These are phyloP conservation scores for Drosophila sp. DNA, from an alignment of 1,140 invertebrate genomes.

Conservation along the genomic window DNA sequence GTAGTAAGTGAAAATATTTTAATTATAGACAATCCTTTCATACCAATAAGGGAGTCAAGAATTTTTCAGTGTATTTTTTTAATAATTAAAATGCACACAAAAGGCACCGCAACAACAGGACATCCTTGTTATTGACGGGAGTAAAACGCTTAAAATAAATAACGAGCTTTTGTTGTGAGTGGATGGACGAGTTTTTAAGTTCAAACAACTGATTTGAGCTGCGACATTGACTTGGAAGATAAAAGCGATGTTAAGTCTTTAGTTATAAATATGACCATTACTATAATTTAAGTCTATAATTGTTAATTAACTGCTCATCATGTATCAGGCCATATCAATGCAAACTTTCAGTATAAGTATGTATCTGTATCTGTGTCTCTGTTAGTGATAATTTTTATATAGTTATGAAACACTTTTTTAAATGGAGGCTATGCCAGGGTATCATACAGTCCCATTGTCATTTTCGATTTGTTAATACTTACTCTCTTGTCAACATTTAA, in stretches of 20 bases:
- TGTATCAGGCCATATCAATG: too few species aligned
- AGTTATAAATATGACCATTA: neutral
- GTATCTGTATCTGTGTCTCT: too few species aligned
- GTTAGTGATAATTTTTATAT: too few species aligned
- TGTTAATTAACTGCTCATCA: conserved; percentile 23
- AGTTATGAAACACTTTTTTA: too few species aligned
- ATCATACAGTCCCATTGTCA: neutral
- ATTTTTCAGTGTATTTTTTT: conserved; percentile 1
- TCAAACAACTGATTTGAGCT: conserved; percentile 18
- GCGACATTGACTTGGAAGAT: conserved; percentile 19
- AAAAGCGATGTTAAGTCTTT: conserved; percentile 20
- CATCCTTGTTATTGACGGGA: conserved; percentile 2
- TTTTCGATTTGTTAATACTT: neutral
- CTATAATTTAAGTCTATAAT: too few species aligned
- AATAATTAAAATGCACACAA: conserved; percentile 32
- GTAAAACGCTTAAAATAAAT: neutral
- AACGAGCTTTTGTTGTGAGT: conserved; percentile 15
- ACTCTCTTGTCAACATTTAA: conserved; percentile 11
- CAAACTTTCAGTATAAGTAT: too few species aligned
- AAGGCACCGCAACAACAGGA: conserved; percentile 7
- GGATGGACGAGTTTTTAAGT: conserved; percentile 1
- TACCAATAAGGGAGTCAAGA: neutral
- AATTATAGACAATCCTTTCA: conserved; percentile 12
- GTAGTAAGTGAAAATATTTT: conserved; percentile 10
- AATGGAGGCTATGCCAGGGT: too few species aligned